Conservation (phyloP, 2,888 invertebrate genomes). For the Troides helena region DNA sequence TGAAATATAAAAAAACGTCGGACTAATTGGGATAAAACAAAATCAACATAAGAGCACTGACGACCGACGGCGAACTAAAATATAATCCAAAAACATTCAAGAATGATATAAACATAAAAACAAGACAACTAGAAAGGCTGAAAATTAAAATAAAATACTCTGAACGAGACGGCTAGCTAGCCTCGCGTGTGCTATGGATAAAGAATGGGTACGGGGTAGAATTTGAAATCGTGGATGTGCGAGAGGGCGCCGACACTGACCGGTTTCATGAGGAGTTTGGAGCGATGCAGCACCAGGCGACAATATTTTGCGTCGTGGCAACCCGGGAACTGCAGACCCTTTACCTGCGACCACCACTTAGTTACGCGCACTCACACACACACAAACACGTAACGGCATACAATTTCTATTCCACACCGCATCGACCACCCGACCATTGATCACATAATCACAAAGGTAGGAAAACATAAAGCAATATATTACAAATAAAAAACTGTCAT, state of each 20-base stretch:
- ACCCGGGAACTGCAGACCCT: slow-evolving; percentile 97
- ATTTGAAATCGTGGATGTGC: slow-evolving; percentile 31
- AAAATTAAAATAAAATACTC: slow-evolving; percentile 42
- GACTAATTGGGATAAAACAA: slow-evolving; percentile 25
- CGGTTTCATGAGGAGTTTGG: slow-evolving; percentile 97
- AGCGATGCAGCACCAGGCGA: slow-evolving; percentile 97
- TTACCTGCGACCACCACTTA: slow-evolving; percentile 87
- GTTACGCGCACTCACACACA: slow-evolving; percentile 52
- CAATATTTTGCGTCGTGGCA: slow-evolving; percentile 97
- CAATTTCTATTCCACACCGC: slow-evolving; percentile 1
- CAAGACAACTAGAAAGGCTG: slow-evolving; percentile 40
- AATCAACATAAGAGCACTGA: slow-evolving; percentile 27
- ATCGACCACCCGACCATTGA: background rate
- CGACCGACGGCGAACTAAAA: slow-evolving; percentile 18
- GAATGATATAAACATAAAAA: slow-evolving; percentile 33
- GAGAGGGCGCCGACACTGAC: slow-evolving; percentile 83
- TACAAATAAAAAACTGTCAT: too few species aligned
- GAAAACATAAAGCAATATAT: too few species aligned
- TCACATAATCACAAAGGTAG: too few species aligned
- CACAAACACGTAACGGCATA: slow-evolving; percentile 29
- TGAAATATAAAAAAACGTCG: slow-evolving; percentile 11
- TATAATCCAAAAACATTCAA: slow-evolving; percentile 12
- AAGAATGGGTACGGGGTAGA: slow-evolving; percentile 17
- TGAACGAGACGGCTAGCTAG: slow-evolving; percentile 32
- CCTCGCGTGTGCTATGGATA: slow-evolving; percentile 26